Percentiles rank a stretch among this genome's conserved stretches.
Evolutionary conservation across 2,113 vertebrate species (phyloP).

Genomic region (Labeo rohita): DNA sequence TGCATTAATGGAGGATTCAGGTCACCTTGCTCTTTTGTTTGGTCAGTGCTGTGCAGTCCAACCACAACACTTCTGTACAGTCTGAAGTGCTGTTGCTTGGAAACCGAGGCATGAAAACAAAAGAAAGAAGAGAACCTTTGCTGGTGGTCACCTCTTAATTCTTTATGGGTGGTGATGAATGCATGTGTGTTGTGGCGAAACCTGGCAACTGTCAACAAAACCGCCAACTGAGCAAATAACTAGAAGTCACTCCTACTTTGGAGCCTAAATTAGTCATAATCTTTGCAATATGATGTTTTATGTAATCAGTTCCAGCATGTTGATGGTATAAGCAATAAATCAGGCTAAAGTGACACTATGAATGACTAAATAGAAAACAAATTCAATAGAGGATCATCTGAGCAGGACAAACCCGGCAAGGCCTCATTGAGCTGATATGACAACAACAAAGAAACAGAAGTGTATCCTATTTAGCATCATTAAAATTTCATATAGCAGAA

Average conservation of each 20-base stretch:
- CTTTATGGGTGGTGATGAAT: slow-evolving; percentile 45
- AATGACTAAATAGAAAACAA: slow-evolving; percentile 17
- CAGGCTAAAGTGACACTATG: background rate
- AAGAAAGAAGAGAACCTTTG: slow-evolving; percentile 54
- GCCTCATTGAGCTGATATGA: slow-evolving; percentile 28
- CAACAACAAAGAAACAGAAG: slow-evolving; percentile 1
- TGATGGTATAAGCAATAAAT: background rate
- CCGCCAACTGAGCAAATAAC: slow-evolving; percentile 56
- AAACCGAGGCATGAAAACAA: slow-evolving; percentile 65
- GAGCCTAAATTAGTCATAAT: background rate
- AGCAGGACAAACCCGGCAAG: slow-evolving; percentile 13
- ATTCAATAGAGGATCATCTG: slow-evolving; percentile 19
- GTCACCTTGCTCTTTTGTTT: slow-evolving; percentile 34
- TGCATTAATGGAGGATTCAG: background rate
- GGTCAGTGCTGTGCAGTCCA: slow-evolving; percentile 32
- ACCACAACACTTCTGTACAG: slow-evolving; percentile 43
- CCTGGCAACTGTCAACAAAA: slow-evolving; percentile 73
- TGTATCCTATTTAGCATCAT: slow-evolving; percentile 34
- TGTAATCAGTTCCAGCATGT: background rate
- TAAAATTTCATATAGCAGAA: slow-evolving; percentile 34
- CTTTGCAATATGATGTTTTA: background rate
- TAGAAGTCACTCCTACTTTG: background rate
- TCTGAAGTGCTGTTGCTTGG: slow-evolving; percentile 62
- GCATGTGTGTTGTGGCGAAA: slow-evolving; percentile 15
- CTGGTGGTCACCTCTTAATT: slow-evolving; percentile 50